Conservation (phyloP, 2,113 vertebrate genomes). For the Cacatua alba region DNA sequence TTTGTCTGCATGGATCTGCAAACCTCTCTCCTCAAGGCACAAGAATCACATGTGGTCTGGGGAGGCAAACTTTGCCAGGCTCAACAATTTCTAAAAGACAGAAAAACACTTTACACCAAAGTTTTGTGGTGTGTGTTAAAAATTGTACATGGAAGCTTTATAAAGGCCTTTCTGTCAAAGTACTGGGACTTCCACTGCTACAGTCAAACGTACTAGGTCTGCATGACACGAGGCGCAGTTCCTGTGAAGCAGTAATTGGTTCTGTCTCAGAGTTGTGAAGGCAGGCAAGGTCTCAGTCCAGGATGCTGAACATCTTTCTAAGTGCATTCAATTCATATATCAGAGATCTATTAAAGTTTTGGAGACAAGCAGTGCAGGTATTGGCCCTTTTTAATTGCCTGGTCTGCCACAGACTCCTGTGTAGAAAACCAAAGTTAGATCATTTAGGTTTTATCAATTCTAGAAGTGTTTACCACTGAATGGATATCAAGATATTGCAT, state of each 20-base stretch:
- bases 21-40: background rate
- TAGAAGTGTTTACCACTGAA: background rate
- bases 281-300: background rate
- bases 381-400: background rate
- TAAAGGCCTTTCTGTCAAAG: background rate
- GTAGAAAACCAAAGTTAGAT: background rate
- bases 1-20: background rate
- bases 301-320: background rate
- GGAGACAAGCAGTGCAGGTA: background rate
- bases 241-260: background rate
- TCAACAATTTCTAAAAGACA: background rate
- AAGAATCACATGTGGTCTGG: background rate
- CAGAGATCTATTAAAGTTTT: background rate
- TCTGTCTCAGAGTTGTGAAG: background rate
- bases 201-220: background rate
- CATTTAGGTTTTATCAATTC: background rate
- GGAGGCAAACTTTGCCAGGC: background rate
- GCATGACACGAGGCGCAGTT: fast-evolving
- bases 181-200: background rate
- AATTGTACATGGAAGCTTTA: background rate
- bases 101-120: background rate
- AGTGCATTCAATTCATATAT: background rate
- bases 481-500: background rate
- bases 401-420: background rate
- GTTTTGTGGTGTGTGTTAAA: background rate